A percentile compares a stretch with the other conserved stretches of the same genome.
These are phyloP conservation scores for Neria commutata DNA, from an alignment of 2,888 invertebrate species.

Conservation along the genomic window DNA sequence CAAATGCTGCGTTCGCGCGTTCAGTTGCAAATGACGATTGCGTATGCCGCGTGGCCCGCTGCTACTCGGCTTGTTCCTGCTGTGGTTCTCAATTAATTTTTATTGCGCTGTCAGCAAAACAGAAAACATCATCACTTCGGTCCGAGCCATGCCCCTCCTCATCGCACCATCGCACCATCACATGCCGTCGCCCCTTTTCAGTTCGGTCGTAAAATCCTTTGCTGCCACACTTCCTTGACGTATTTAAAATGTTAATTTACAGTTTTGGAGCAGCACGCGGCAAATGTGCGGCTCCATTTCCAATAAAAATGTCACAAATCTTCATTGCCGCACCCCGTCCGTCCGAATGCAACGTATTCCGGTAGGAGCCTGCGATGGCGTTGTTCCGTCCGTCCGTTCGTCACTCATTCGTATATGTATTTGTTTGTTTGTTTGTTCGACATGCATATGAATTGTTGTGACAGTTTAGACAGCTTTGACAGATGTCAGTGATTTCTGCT, in stretches of 20 bases:
- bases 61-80: conserved; percentile 28
- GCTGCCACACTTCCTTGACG: background rate
- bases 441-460: conserved; percentile 40
- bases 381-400: no score
- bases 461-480: conserved; percentile 41
- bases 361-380: background rate
- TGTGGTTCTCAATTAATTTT: conserved; percentile 48
- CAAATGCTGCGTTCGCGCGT: no score
- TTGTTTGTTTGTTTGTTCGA: no score
- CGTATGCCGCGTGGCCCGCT: conserved; percentile 11
- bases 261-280: background rate
- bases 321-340: conserved; percentile 12
- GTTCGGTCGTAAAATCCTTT: background rate
- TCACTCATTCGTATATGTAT: no score
- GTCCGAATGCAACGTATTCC: no score
- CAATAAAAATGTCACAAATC: conserved; percentile 51
- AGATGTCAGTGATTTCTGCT: conserved; percentile 20
- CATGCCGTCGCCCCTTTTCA: background rate
- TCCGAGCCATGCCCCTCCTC: background rate
- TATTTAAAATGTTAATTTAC: conserved; percentile 25
- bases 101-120: conserved; percentile 50
- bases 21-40: no score
- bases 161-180: background rate
- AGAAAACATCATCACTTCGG: conserved; percentile 30
- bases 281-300: conserved; percentile 21